Base-by-base conservation (phyloP, 1,140 invertebrate species). In the Diplogasteroides magnus region DNA sequence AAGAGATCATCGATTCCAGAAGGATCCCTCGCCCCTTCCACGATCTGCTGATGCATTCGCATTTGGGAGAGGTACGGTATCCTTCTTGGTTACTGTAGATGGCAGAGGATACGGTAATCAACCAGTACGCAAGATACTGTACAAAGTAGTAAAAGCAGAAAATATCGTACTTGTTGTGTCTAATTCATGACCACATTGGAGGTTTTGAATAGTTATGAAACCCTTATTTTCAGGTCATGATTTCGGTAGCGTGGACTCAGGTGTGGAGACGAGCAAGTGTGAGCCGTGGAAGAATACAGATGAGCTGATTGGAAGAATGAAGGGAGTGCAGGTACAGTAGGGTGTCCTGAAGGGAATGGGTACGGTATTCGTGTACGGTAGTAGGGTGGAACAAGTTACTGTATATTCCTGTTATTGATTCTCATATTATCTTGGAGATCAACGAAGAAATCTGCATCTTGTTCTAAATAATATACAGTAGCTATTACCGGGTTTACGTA, bases 231-330 rank as follows among this genome's bases (percentile, higher is more conserved):
- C 32, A 57, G 55, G 32, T 1, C 31, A 32, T 27, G 70, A 72
- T 14, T 74, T 74, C 27, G 73, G 73, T 57, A 67, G 29, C 15
- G 62, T 75, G 11, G 71, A 73, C 31, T 69, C 58, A 26, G 74
- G 67, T 23, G 32, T 69, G 1, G 63, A 73, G 31, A 61, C 59
- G 19, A 56, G 32, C 11, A 27, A 61, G 11, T 69, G 63, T 63
- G 66, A 68, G n/a, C 64, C 67, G n/a, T 55, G 32, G n/a, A 73
- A 64, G 27, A 56, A 64, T 26, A 55, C 63, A 6, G 60, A 66
- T 31, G 67, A 72, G 2, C 57, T 73, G 13, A 32, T 68, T 27
- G 71, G 71, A 28, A 67, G 69, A 31, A 61, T 76, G 29, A 74
- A 72, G 29, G 73, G 73, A 58, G 68, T 74, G 27, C 71, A 69